Percentiles rank a stretch among this genome's conserved stretches.
These are phyloP conservation scores for Frieseomelitta varia DNA, from an alignment of 1,140 invertebrate genomes.

Conservation along the genomic window DNA sequence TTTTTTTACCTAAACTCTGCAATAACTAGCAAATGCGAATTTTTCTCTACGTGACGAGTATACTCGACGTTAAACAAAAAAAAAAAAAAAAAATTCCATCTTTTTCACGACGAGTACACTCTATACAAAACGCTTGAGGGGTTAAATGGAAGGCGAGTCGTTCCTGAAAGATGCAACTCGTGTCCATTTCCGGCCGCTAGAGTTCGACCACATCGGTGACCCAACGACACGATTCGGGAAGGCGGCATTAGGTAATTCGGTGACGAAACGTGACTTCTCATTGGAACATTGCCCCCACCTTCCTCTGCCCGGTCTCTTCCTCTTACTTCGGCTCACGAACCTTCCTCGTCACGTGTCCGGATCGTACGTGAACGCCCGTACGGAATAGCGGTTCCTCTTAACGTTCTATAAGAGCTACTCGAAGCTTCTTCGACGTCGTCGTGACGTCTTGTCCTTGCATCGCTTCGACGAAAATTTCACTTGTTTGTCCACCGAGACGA, in stretches of 20 bases:
- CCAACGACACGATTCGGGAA: slow-evolving; percentile 56
- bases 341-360: slow-evolving; percentile 47
- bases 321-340: slow-evolving; percentile 28
- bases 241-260: slow-evolving; percentile 55
- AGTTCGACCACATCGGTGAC: slow-evolving; percentile 37
- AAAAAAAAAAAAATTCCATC: no score
- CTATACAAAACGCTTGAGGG: no score
- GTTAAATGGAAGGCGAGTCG: background rate
- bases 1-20: no score
- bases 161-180: no score
- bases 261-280: slow-evolving; percentile 48
- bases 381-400: slow-evolving; percentile 67
- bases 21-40: no score
- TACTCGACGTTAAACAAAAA: no score
- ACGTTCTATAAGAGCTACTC: slow-evolving; percentile 58
- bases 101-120: no score
- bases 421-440: slow-evolving; percentile 46
- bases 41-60: no score
- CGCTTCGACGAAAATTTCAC: background rate
- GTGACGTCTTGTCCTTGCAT: background rate
- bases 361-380: slow-evolving; percentile 50
- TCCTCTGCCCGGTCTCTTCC: background rate
- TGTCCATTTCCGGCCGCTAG: background rate
- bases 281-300: slow-evolving; percentile 10
- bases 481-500: background rate